These are phyloP conservation scores for Dasyurus viverrinus DNA, from an alignment of 2,113 vertebrate species.

Conservation along the genomic window DNA sequence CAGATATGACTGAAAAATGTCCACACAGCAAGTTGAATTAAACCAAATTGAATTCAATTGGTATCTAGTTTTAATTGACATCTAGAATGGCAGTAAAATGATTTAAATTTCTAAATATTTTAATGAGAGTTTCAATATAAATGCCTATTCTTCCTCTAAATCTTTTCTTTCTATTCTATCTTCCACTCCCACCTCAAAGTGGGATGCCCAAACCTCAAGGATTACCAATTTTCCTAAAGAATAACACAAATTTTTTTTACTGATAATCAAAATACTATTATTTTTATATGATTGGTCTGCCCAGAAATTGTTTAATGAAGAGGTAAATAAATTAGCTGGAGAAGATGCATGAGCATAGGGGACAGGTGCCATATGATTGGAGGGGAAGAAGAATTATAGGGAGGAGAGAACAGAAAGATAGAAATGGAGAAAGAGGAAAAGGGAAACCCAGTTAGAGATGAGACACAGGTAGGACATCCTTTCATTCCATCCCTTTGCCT, in stretches of 20 bases:
- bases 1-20: background rate
- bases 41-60: background rate
- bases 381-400: background rate
- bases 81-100: conserved; percentile 31
- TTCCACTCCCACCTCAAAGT: background rate
- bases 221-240: conserved; percentile 63
- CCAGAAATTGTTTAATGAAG: conserved; percentile 70
- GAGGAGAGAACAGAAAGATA: background rate
- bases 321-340: conserved; percentile 31
- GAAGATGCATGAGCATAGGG: no score
- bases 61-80: conserved; percentile 16
- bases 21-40: background rate
- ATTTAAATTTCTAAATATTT: conserved; percentile 63
- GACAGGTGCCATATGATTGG: background rate
- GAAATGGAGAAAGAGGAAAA: background rate
- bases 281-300: conserved; percentile 64
- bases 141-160: conserved; percentile 52
- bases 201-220: background rate
- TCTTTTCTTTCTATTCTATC: conserved; percentile 50
- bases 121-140: conserved; percentile 34
- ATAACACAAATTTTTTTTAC: conserved; percentile 47
- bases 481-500: background rate
- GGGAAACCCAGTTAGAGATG: background rate
- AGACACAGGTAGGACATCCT: background rate
- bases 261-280: conserved; percentile 36